phyloP scores from a whole-genome alignment of 1,140 invertebrate genomes.

The Drosophila mauritiana region DNA sequence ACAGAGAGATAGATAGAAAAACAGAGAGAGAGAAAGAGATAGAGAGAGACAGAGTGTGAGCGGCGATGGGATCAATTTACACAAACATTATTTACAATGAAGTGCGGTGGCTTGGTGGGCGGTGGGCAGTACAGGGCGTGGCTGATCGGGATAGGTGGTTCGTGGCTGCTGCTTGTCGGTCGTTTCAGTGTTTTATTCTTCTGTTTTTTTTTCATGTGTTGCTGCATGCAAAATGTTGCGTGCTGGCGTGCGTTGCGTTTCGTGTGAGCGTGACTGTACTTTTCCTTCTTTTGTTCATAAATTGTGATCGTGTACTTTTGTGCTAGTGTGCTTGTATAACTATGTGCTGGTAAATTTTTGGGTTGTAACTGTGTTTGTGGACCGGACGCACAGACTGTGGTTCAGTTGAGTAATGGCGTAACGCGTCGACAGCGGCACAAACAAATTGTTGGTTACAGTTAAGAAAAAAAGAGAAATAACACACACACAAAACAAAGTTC shows the following conservation, averaged over 20 bases:
- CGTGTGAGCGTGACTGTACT: conserved; percentile 38
- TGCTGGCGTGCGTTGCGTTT: conserved; percentile 37
- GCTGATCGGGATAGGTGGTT: conserved; percentile 26
- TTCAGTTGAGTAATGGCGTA: conserved; percentile 42
- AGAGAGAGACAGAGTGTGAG: conserved; percentile 38
- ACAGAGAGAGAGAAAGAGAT: conserved; percentile 21
- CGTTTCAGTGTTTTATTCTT: conserved; percentile 14
- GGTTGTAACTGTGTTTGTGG: conserved; percentile 29
- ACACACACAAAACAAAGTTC: conserved; percentile 62
- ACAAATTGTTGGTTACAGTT: conserved; percentile 51
- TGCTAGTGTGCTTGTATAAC: conserved; percentile 17
- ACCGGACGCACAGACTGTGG: conserved; percentile 44
- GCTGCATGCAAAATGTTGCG: conserved; percentile 46
- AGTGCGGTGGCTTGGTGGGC: conserved; percentile 41
- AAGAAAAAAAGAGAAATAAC: conserved; percentile 54
- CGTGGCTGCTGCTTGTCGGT: conserved; percentile 62
- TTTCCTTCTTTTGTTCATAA: conserved; percentile 12
- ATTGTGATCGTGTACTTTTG: conserved; percentile 16
- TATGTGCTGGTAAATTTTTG: conserved; percentile 21
- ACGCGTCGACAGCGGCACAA: conserved; percentile 51
- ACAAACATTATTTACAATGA: conserved; percentile 74
- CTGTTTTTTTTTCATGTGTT: conserved; percentile 14
- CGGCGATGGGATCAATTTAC: conserved; percentile 37
- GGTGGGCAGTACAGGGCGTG: conserved; percentile 15
- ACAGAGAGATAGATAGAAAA: conserved; percentile 21